Conservation (phyloP, 2,888 invertebrate genomes). For the Dasypolia templi region DNA sequence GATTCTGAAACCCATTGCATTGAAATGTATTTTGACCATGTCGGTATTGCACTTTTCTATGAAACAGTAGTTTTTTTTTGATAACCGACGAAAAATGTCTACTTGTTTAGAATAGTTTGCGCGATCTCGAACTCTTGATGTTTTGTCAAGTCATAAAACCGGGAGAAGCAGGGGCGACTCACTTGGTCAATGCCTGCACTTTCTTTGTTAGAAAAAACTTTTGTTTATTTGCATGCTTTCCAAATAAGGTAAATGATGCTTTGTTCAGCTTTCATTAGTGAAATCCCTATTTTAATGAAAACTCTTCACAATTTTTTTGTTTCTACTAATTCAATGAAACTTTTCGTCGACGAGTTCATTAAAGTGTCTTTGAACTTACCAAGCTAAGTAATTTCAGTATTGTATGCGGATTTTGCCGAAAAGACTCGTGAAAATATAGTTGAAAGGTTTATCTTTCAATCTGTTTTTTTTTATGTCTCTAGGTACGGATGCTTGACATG, state of each 20-base stretch:
- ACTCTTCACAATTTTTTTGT: constrained; percentile 8
- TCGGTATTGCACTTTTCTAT: no score
- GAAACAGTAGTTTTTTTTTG: no score
- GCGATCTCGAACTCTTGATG: no score
- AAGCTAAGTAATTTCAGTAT: constrained; percentile 21
- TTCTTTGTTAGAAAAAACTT: no score
- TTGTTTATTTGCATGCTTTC: background rate
- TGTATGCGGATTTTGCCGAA: background rate
- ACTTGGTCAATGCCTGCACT: background rate
- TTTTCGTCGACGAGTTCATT: constrained; percentile 26
- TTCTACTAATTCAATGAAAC: constrained; percentile 17
- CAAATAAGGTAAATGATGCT: constrained; percentile 3
- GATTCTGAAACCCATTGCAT: no score
- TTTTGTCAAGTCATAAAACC: background rate
- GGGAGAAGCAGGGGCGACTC: background rate
- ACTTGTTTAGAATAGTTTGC: no score
- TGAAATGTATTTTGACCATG: no score
- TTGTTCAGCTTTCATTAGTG: constrained; percentile 16
- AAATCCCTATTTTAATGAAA: constrained; percentile 32
- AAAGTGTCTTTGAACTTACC: constrained; percentile 38
- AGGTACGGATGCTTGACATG: no score
- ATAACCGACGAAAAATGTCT: no score
- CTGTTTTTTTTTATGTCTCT: background rate
- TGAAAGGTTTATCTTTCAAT: background rate
- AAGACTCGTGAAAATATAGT: background rate